A percentile compares a stretch with the other conserved stretches of the same genome.
Conservation (phyloP, 2,888 invertebrate species). For the Drosophila recens region DNA sequence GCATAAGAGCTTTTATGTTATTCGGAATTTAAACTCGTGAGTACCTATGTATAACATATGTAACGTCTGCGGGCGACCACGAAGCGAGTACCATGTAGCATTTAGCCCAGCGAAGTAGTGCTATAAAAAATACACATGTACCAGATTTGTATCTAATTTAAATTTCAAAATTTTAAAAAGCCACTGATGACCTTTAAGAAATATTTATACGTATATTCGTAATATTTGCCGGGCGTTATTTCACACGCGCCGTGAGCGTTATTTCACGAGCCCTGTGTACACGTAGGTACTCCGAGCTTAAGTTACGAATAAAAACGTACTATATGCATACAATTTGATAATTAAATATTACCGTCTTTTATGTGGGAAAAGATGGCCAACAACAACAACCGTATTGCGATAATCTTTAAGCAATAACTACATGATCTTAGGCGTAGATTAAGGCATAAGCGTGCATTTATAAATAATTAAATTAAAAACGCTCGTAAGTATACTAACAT, state of each 20-base stretch:
- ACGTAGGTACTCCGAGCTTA: too few relatives aligned
- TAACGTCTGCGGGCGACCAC: too few relatives aligned
- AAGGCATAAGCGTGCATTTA: constrained; percentile 50
- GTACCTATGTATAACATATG: constrained; percentile 6
- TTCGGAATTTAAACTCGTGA: constrained; percentile 22
- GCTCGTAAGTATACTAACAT: not conserved
- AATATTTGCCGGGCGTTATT: too few relatives aligned
- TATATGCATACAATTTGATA: constrained; percentile 8
- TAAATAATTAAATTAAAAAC: not conserved
- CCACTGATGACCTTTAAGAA: too few relatives aligned
- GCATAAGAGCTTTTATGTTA: constrained; percentile 32
- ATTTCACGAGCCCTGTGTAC: too few relatives aligned
- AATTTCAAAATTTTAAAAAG: too few relatives aligned
- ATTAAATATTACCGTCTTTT: constrained; percentile 4
- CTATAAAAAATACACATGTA: too few relatives aligned
- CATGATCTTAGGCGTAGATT: constrained; percentile 20
- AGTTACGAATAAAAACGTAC: not conserved
- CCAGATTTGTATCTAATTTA: too few relatives aligned
- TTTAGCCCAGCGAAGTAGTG: too few relatives aligned
- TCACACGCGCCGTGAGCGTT: too few relatives aligned
- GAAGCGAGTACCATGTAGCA: not conserved
- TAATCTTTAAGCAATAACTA: constrained; percentile 58
- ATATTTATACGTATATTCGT: too few relatives aligned
- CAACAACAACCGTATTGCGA: constrained; percentile 10
- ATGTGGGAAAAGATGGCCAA: not conserved